Evolutionary conservation across 2,888 invertebrate species (phyloP), one percentile per base, ranked within the genome.

Genomic region (Ephialtes manifestator): DNA sequence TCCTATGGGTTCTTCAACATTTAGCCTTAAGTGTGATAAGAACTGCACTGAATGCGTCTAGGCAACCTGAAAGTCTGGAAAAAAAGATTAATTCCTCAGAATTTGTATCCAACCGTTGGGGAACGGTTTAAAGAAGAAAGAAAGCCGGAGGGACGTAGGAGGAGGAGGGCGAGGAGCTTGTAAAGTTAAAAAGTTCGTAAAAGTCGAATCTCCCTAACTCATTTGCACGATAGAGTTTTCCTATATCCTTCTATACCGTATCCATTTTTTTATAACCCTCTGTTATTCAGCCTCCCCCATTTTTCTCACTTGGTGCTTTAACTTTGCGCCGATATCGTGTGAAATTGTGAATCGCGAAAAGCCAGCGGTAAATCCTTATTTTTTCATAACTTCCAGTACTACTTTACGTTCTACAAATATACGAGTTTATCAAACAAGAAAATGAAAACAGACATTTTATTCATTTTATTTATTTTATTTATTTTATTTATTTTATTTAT

Each of bases 31-130:
- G 53, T 18, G 53, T 53, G 53, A 65, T 48, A 78, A 74, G 31
- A 63, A 51, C 60, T 43, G 15, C 46, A 60, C 72, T 28, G 48
- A 35, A 24, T 20, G 63, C 20, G 28, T 28, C 72, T 53, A 65
- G 35, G 65, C 48, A 74, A 67, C 53, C 48, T 55, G 48, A 53
- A 80, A 74, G 72, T 51, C 72, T 28, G 60, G 51, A 85, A 87
- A 89, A 88, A 90, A 89, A 90, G 90, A 90, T 90, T 91, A 91
- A 91, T 90, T 91, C 90, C 88, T 88, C 88, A 87, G 87, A 88
- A 89, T 87, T 89, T 88, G 80, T 85, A 84, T 86, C 77, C 87
- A 76, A 74, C 77, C 77, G 68, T 74, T 39, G 68, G 28, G 60
- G 81, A 55, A 76, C 43, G 78, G 83, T 70, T 63, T 65, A 60